These are phyloP conservation scores for Tortricodes alternella DNA, from an alignment of 2,888 invertebrate species.

Conservation along the genomic window DNA sequence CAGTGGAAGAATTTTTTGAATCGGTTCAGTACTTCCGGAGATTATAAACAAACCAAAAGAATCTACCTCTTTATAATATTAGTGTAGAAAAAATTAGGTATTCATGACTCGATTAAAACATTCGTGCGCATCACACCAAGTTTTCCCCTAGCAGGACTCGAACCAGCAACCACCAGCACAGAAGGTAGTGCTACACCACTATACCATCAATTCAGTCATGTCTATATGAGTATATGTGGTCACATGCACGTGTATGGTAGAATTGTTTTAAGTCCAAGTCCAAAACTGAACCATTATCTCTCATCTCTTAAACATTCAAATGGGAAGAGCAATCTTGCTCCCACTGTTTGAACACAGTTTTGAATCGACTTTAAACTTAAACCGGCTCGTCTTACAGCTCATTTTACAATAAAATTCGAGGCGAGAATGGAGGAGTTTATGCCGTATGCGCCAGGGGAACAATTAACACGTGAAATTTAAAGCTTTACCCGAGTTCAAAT, in stretches of 20 bases:
- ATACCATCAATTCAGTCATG: too few relatives aligned
- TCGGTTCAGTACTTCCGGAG: too few relatives aligned
- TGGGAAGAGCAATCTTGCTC: slow-evolving; percentile 33
- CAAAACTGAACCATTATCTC: slow-evolving; percentile 40
- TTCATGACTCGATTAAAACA: too few relatives aligned
- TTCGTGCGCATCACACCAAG: too few relatives aligned
- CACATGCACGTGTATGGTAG: background rate
- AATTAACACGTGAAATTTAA: slow-evolving; percentile 34
- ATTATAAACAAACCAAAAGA: too few relatives aligned
- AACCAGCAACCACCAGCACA: too few relatives aligned
- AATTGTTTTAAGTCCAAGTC: slow-evolving; percentile 23
- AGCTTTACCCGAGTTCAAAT: slow-evolving; percentile 24
- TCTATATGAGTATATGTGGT: too few relatives aligned
- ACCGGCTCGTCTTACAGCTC: background rate
- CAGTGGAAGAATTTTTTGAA: too few relatives aligned
- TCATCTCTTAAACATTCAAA: slow-evolving; percentile 40
- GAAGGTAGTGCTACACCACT: too few relatives aligned
- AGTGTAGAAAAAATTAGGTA: too few relatives aligned
- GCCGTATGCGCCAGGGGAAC: slow-evolving; percentile 26
- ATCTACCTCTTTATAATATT: too few relatives aligned
- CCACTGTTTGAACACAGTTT: slow-evolving; percentile 5
- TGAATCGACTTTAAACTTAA: background rate
- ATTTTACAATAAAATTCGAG: background rate
- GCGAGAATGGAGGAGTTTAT: slow-evolving; percentile 15
- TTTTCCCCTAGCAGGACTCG: too few relatives aligned